A percentile compares a stretch with the other conserved stretches of the same genome.
phyloP scores from a whole-genome alignment of 2,888 invertebrate genomes.

The Phalera bucephala region DNA sequence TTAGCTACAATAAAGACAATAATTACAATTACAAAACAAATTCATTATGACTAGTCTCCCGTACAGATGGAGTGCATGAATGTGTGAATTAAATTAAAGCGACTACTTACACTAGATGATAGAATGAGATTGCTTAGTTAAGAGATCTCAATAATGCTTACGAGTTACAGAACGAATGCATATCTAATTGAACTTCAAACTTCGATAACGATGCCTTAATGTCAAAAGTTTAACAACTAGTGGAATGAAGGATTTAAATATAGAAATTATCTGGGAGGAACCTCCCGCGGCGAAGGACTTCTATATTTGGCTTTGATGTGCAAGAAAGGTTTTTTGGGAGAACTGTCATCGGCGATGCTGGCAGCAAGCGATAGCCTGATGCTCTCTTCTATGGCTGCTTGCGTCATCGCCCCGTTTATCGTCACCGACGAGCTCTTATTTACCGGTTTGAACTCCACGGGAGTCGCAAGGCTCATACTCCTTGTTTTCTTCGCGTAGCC shows the following conservation, averaged over 20 bases:
- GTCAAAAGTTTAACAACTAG: conserved; percentile 53
- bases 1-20: conserved; percentile 20
- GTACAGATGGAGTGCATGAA: conserved; percentile 44
- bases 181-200: conserved; percentile 33
- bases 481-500: conserved; percentile 61
- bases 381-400: conserved; percentile 77
- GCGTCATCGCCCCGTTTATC: conserved; percentile 58
- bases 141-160: conserved; percentile 66
- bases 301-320: conserved; percentile 89
- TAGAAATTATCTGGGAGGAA: conserved; percentile 79
- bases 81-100: conserved; percentile 44
- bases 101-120: conserved; percentile 41
- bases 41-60: conserved; percentile 66
- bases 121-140: conserved; percentile 55
- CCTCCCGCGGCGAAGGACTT: conserved; percentile 85
- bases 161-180: conserved; percentile 21
- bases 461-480: conserved; percentile 68
- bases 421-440: conserved; percentile 52
- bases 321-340: conserved; percentile 81
- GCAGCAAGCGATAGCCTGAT: conserved; percentile 70
- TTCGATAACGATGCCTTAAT: conserved; percentile 24
- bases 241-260: conserved; percentile 50
- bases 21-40: conserved; percentile 31
- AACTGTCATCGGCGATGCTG: conserved; percentile 57
- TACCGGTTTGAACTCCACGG: conserved; percentile 49